Evolutionary conservation across 2,797 vertebrate genomes (phyloP).

Genomic region (Acipenser transmontanus): DNA sequence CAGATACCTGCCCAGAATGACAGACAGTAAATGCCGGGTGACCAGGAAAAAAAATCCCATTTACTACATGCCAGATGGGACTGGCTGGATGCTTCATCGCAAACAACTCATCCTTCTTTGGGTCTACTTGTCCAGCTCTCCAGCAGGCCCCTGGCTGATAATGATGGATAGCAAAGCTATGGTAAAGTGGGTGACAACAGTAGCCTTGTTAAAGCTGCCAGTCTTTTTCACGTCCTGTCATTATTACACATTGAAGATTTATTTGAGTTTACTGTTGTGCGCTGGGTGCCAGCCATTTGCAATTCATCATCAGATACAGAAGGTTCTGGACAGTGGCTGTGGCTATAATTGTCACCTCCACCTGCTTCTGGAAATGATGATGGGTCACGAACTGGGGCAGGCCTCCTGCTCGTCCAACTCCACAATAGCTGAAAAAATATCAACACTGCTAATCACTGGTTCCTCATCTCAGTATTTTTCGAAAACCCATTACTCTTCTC

Average conservation of each 20-base stretch:
- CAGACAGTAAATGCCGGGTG: constrained; percentile 67
- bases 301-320: constrained; percentile 77
- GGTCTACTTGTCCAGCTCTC: constrained; percentile 71
- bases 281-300: constrained; percentile 71
- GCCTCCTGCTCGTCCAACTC: constrained; percentile 21
- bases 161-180: constrained; percentile 80
- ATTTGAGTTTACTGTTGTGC: constrained; percentile 80
- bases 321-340: constrained; percentile 67
- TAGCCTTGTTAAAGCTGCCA: constrained; percentile 85
- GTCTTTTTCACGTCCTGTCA: constrained; percentile 77
- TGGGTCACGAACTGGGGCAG: constrained; percentile 60
- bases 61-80: constrained; percentile 80
- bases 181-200: constrained; percentile 77
- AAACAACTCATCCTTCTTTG: constrained; percentile 84
- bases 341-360: constrained; percentile 78
- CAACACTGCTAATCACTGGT: constrained; percentile 12
- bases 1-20: constrained; percentile 69
- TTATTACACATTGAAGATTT: constrained; percentile 86
- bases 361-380: constrained; percentile 77
- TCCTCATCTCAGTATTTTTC: too few species aligned
- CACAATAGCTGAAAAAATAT: not conserved
- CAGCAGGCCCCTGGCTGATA: constrained; percentile 68
- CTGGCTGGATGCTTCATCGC: constrained; percentile 74
- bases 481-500: too few species aligned
- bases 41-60: constrained; percentile 69